Conservation (phyloP, 2,888 invertebrate genomes). For the Brachypalpus laphriformis region DNA sequence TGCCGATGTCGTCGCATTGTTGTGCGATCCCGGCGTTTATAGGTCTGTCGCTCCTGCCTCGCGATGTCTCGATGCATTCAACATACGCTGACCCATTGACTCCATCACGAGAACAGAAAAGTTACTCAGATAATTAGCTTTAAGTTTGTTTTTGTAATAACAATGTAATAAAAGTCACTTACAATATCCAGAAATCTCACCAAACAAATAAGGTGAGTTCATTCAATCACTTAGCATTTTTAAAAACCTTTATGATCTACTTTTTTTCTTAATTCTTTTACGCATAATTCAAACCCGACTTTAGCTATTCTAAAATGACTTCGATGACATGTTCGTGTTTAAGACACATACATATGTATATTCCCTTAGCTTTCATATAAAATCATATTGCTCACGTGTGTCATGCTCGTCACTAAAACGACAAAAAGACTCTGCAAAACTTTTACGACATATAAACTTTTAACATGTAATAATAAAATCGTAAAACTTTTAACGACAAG, state of each 20-base stretch:
- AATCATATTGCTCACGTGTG: conserved; percentile 26
- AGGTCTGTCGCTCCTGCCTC: no score
- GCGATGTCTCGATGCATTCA: no score
- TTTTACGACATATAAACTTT: conserved; percentile 56
- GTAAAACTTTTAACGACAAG: conserved; percentile 61
- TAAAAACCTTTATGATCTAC: not conserved
- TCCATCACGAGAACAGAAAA: no score
- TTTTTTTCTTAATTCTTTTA: not conserved
- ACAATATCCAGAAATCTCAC: no score
- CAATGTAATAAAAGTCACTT: no score
- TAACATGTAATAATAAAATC: conserved; percentile 56
- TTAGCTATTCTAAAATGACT: not conserved
- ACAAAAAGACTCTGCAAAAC: not conserved
- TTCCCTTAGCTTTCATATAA: not conserved
- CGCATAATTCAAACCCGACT: not conserved
- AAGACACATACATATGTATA: not conserved
- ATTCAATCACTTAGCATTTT: no score
- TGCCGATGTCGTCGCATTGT: no score
- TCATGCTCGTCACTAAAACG: not conserved
- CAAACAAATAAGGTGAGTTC: no score
- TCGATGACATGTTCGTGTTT: not conserved
- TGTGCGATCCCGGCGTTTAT: no score
- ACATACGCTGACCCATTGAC: no score
- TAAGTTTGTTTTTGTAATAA: no score
- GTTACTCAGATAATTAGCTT: no score